phyloP scores from a whole-genome alignment of 2,113 vertebrate genomes.

The Platanista minor region DNA sequence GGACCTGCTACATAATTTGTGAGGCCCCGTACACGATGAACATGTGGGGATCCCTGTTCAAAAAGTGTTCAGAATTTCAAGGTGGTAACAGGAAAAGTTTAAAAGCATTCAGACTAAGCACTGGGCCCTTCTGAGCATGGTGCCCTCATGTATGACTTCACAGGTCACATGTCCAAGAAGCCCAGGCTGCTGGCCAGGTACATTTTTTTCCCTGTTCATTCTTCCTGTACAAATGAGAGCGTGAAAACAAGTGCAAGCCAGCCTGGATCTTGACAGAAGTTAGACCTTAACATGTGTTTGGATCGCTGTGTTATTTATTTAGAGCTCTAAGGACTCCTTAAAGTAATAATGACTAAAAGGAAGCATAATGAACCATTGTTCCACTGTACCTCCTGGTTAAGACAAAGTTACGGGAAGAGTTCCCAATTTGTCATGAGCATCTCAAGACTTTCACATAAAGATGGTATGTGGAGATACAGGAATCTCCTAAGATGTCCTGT shows the following conservation, averaged over 20 bases:
- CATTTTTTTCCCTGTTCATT: not conserved
- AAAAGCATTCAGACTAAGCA: not conserved
- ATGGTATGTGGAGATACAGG: not conserved
- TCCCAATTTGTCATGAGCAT: not conserved
- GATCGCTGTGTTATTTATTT: not conserved
- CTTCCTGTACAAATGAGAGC: not conserved
- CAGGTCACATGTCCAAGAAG: not conserved
- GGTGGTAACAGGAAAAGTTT: not conserved
- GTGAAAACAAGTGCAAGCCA: not conserved
- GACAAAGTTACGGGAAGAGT: not conserved
- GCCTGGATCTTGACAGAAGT: not conserved
- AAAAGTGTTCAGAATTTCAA: not conserved
- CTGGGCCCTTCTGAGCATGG: not conserved
- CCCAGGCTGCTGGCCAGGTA: too few relatives aligned
- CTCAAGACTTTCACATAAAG: not conserved
- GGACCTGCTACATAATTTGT: not conserved
- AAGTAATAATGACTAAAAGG: not conserved
- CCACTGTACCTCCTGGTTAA: not conserved
- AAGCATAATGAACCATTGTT: not conserved
- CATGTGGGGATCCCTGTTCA: not conserved
- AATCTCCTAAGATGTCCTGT: not conserved
- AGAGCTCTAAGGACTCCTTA: not conserved
- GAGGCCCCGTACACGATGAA: not conserved
- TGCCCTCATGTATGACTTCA: accelerated
- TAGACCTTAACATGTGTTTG: not conserved